Conservation (phyloP, 2,113 vertebrate genomes). For the Solea solea region DNA sequence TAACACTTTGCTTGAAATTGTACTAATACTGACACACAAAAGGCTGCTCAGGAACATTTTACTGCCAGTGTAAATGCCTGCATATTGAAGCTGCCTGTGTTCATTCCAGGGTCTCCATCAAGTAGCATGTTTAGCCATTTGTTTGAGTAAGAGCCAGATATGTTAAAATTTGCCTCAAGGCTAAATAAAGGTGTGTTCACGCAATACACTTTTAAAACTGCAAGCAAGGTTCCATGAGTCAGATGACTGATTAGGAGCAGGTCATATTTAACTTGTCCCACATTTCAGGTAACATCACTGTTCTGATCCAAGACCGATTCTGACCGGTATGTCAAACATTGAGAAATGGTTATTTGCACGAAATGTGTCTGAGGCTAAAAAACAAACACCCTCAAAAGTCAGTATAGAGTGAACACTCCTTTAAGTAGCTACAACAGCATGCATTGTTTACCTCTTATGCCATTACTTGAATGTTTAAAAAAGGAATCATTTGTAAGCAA, state of each 20-base stretch:
- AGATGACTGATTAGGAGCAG: not conserved
- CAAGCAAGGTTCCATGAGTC: not conserved
- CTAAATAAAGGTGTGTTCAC: constrained; percentile 52
- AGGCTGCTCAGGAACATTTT: constrained; percentile 22
- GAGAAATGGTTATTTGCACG: not conserved
- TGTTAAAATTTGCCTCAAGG: constrained; percentile 10
- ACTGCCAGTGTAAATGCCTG: constrained; percentile 38
- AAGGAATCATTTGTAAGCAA: not conserved
- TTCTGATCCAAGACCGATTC: not conserved
- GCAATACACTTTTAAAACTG: constrained; percentile 9
- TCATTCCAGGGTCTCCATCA: constrained; percentile 39
- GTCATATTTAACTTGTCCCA: no score
- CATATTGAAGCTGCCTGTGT: constrained; percentile 11
- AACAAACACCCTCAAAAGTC: not conserved
- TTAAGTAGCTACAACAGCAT: constrained; percentile 14
- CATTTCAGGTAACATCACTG: no score
- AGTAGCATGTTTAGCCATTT: constrained; percentile 9
- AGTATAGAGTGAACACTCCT: constrained; percentile 56
- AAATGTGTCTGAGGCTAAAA: not conserved
- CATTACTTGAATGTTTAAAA: constrained; percentile 23
- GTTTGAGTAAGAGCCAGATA: constrained; percentile 40
- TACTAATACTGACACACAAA: not conserved
- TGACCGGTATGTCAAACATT: not conserved
- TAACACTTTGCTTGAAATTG: constrained; percentile 16
- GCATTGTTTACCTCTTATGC: constrained; percentile 18